Base-by-base conservation (phyloP, 2,113 vertebrate species). In the Rhea americana region DNA sequence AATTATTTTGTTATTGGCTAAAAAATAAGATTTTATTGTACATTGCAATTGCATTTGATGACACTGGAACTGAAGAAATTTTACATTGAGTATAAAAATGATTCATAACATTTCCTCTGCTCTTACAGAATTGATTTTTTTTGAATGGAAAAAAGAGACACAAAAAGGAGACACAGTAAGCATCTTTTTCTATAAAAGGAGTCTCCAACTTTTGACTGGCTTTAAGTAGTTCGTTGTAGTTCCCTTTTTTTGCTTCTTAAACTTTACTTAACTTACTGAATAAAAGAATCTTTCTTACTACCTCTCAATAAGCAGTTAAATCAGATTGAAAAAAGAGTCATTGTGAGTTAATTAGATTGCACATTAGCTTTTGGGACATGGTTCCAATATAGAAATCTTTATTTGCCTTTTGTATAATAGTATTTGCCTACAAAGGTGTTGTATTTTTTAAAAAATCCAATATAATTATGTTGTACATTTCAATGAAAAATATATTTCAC, bases 281-380 rank as follows among this genome's bases (percentile, higher is more conserved):
- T 88, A 55, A 77, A 79, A 59, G 30, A 43, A 37, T 84, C 7
- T 51, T 90, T 85, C 70, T 84, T 93, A 32, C 32, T 81, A 26
- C 43, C 83, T 95, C 26, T 90, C 79, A 91, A 13, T 55, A 78
- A 78, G 30, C 59, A 88, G 41, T 86, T 84, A 88, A 90, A 90
- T 81, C 56, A 68, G 43, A 68, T 13, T 30, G 43, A 74, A 94
- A 78, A 65, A 90, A 81, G 83, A 90, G 48, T 89, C 7, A 55
- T 32, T 91, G 43, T 37, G 43, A 75, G 41, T 73, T 91, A 93
- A 86, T 94, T 93, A 70, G 82, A 61, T 73, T 73, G 58, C 41
- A 28, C 80, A 50, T 74, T 85, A 80, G 63, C 85, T 91, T 91
- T 77, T 85, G 59, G 58, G 72, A 85, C 26, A 62, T 24, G 3